Base-by-base conservation (phyloP, 1,140 invertebrate species). In the Zaprionus taronus region DNA sequence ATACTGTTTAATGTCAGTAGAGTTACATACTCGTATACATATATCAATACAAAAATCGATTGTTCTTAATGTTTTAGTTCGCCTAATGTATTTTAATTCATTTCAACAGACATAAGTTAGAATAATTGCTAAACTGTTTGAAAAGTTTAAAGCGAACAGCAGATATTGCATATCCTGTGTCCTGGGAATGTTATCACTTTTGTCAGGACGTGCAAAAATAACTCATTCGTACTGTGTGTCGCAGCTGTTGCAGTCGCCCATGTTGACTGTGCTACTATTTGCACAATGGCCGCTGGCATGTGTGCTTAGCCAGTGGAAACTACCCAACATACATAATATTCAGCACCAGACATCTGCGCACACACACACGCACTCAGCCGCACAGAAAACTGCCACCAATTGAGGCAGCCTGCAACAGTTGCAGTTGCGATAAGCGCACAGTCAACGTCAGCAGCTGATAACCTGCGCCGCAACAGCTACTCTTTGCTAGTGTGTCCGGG, bases 231-330 rank as follows among this genome's bases (percentile, higher is more conserved):
- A 68, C 31, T 47, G 71, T 61, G 41, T 26, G 66, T 49, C 31
- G 34, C 24, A 49, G 61, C 41, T 36, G 44, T 36, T 51, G 56
- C 56, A 11, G 24, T 53, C 17, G n/a, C 20, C 44, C 15, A 14
- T 66, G 49, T 56, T 66, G 63, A 66, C 60, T 62, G 51, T 47
- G 58, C 36, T 55, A 51, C 38, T 49, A 51, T 66, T 72, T 57
- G 63, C 70, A 67, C 55, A 67, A 58, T 60, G 44, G 20, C 70
- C 34, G 44, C 41, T 22, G 68, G 58, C 71, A 60, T 31, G 67
- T 65, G 24, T 38, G 71, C 64, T 67, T 60, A 72, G 55, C 70
- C 63, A 60, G 55, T 72, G 55, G 55, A 72, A 67, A 67, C 34
- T 38, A 31, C 60, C 26, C 15, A 60, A 31, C n/a, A 28, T 17